Base-by-base conservation (phyloP, 2,113 vertebrate genomes). In the Dicentrarchus labrax region DNA sequence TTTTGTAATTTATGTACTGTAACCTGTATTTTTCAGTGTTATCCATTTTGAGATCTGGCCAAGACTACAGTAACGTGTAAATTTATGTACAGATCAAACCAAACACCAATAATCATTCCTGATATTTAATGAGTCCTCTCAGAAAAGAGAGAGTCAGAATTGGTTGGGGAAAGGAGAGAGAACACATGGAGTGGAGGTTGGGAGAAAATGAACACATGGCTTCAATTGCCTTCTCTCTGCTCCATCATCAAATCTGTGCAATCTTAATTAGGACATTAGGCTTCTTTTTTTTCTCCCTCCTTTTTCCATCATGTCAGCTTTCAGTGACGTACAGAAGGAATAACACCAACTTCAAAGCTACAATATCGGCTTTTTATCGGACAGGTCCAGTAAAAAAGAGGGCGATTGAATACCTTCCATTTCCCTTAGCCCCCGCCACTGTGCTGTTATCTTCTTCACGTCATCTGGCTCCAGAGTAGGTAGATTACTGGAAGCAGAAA, bases 401-500 rank as follows among this genome's bases (percentile, higher is more conserved):
- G 41, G 5, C 53, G 59, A 75, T 47, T 81, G 80, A 86, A 89
- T 74, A 48, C 70, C 85, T 89, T 86, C 84, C 75, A 71, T 76
- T 86, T 78, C 72, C 67, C 76, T 80, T 66, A 21, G 72, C 84
- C 67, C 64, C 68, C 43, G 79, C 87, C 78, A 57, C 86, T 75
- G 82, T 72, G 82, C 86, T 81, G 81, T 92, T 93, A 92, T 93
- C 91, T 86, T 60, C 80, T 80, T 86, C 80, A 84, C 85, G 84
- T 92, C 91, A 92, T 94, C 89, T 89, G 85, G 90, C 85, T 80
- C 21, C 0, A 72, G 88, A 82, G 83, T 72, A 70, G 82, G 85
- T 91, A 82, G 90, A 93, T 94, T 94, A 93, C 93, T 93, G 93
- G 91, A 94, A 93, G 90, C 87, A 88, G 87, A 91, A 92, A 91